These are phyloP conservation scores for Melanogrammus aeglefinus DNA, from an alignment of 2,797 vertebrate species.

Conservation along the genomic window DNA sequence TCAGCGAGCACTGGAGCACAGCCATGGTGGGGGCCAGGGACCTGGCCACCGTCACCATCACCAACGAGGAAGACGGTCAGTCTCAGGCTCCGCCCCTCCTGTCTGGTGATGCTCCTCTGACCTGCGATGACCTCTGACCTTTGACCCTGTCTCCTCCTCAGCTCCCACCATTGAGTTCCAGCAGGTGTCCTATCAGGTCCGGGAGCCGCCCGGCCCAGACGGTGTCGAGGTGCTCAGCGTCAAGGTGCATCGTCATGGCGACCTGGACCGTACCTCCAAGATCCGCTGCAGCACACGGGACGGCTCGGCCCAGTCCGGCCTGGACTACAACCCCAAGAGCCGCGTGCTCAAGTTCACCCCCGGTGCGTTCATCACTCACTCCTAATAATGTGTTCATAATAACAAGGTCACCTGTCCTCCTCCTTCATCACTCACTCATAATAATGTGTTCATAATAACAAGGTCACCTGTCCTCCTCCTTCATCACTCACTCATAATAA, in stretches of 20 bases:
- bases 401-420: no score
- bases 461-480: no score
- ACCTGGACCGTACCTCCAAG: constrained; percentile 92
- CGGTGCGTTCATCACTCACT: constrained; percentile 63
- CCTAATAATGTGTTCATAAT: no score
- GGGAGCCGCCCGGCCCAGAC: constrained; percentile 88
- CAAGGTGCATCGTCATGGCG: constrained; percentile 87
- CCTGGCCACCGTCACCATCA: constrained; percentile 83
- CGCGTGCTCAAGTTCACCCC: constrained; percentile 90
- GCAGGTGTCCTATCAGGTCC: constrained; percentile 87
- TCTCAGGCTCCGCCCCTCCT: neutral
- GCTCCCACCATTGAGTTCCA: constrained; percentile 97
- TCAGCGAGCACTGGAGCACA: constrained; percentile 94
- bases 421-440: no score
- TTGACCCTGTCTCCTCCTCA: constrained; percentile 41
- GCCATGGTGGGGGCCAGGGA: constrained; percentile 83
- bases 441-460: no score
- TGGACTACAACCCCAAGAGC: constrained; percentile 97
- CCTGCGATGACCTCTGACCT: neutral
- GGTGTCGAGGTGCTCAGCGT: constrained; percentile 81
- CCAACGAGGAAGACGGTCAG: constrained; percentile 95
- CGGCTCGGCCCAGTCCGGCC: constrained; percentile 95
- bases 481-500: no score
- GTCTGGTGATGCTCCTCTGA: neutral
- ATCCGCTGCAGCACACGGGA: constrained; percentile 97